phyloP scores from a whole-genome alignment of 2,888 invertebrate genomes.

The Apocheima hispidaria region DNA sequence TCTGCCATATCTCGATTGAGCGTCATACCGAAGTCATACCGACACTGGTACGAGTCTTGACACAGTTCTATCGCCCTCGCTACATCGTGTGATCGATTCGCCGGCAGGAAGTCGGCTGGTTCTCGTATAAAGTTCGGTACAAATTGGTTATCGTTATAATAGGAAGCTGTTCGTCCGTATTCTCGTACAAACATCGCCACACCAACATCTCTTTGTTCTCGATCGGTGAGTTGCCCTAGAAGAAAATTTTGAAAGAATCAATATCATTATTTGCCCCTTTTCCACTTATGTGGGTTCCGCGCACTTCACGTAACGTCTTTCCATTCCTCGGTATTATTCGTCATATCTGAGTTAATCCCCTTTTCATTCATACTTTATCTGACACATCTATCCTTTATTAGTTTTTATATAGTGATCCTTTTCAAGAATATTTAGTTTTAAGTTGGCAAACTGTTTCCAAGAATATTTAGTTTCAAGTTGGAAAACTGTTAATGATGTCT shows the following conservation, averaged over 20 bases:
- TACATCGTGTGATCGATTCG: constrained; percentile 89
- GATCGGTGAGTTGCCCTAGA: constrained; percentile 92
- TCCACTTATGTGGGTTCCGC: too few species aligned
- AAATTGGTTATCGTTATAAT: constrained; percentile 92
- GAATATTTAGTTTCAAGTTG: too few species aligned
- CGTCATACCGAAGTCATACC: constrained; percentile 95
- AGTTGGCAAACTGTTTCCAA: too few species aligned
- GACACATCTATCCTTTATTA: too few species aligned
- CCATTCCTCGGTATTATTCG: too few species aligned
- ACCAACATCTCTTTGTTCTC: constrained; percentile 90
- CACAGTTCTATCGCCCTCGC: constrained; percentile 89
- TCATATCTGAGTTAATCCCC: too few species aligned
- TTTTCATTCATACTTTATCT: too few species aligned
- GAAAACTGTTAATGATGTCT: too few species aligned
- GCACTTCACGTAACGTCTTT: too few species aligned
- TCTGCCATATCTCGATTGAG: constrained; percentile 94
- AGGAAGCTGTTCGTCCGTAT: constrained; percentile 92
- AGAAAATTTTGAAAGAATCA: constrained; percentile 10
- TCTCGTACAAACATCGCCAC: constrained; percentile 92
- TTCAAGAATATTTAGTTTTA: too few species aligned
- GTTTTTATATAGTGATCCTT: too few species aligned
- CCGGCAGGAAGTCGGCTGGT: constrained; percentile 90
- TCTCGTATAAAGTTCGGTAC: constrained; percentile 90
- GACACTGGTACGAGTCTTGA: constrained; percentile 93
- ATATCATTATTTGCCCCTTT: not conserved